These are phyloP conservation scores for Biston stratarius DNA, from an alignment of 2,888 invertebrate genomes.

Conservation along the genomic window DNA sequence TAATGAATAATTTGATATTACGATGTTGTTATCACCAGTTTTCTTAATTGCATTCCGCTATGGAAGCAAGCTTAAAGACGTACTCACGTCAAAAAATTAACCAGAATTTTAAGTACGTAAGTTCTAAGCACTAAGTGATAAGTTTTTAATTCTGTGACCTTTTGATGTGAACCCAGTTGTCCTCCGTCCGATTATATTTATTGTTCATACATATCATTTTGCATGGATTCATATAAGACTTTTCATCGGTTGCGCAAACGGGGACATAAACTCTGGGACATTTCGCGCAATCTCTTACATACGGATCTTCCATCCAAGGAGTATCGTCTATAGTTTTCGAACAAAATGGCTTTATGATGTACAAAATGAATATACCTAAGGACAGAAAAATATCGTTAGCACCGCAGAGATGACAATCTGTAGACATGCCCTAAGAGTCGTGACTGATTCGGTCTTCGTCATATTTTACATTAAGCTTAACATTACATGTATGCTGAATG, in stretches of 20 bases:
- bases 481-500: too few species aligned
- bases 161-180: background rate
- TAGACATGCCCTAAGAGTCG: too few species aligned
- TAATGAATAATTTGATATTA: too few species aligned
- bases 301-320: constrained; percentile 8
- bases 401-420: too few species aligned
- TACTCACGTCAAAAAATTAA: too few species aligned
- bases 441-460: too few species aligned
- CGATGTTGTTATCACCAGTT: too few species aligned
- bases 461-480: too few species aligned
- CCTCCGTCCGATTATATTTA: background rate
- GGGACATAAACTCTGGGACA: constrained; percentile 4
- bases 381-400: background rate
- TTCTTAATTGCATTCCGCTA: too few species aligned
- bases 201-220: background rate
- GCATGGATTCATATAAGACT: background rate
- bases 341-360: background rate
- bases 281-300: background rate
- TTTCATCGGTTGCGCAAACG: background rate
- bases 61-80: too few species aligned
- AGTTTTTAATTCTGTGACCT: background rate
- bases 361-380: background rate
- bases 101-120: too few species aligned
- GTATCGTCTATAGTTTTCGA: background rate
- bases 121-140: too few species aligned